Base-by-base conservation (phyloP, 2,888 invertebrate genomes). In the Andrena fulva region DNA sequence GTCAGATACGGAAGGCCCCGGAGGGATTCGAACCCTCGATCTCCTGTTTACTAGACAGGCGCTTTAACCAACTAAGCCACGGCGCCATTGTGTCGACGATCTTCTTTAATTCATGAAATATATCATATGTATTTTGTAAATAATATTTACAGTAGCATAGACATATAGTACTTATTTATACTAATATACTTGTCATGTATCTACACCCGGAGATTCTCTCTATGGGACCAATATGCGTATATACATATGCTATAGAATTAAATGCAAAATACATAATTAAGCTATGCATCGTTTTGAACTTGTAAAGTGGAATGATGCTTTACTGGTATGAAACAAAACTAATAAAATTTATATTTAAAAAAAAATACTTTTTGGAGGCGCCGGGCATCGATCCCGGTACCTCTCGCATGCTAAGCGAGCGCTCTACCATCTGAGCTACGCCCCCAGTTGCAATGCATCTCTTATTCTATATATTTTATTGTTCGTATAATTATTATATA, bases 51-150 rank as follows among this genome's bases (percentile, higher is more conserved):
- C 96, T 95, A 96, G 95, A 95, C 95, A 95, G 95, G 95, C 95
- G 95, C 95, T 95, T 95, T 96, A 96, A 96, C 96, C 96, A 97
- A 97, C 97, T 97, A 96, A 96, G 96, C 96, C 96, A 96, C 95
- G 95, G 95, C 95, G 95, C 96, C 96, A 94, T 91, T 77, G 27
- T 7, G 52, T 16, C 52, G 24, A 24, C 24, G n/a, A 8, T 24
- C 4, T 24, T 68, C 10, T 56, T 27, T 24, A 20, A 54, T 54
- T 8, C 20, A 20, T 20, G 2, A 54, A 20, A 54, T 54, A 7
- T 54, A 20, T 3, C 1, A 1, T 2, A 56, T 56, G 1, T 56
- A 56, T 27, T 56, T 56, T 12, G 16, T 16, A 42, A 42, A 27
- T 27, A 27, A 56, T 56, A 56, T 56, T 56, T 56, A 10, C 27